Conservation (phyloP, 2,888 invertebrate species). For the Microctonus aethiopoides region DNA sequence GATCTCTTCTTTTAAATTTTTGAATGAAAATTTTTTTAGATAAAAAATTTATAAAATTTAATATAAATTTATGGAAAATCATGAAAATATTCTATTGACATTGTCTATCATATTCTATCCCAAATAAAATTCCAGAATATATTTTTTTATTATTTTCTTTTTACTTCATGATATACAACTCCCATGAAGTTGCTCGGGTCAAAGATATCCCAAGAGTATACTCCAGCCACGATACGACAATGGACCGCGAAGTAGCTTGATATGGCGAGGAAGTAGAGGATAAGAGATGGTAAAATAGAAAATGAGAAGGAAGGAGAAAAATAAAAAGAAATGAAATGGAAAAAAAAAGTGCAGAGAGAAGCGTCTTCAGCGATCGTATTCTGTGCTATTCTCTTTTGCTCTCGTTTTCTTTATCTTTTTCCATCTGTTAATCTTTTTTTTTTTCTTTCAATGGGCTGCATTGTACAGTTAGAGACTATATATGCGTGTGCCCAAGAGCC, state of each 20-base stretch:
- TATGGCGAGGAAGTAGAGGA: slow-evolving; percentile 23
- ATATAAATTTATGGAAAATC: not conserved
- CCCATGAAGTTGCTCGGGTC: slow-evolving; percentile 21
- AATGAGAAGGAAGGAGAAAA: slow-evolving; percentile 16
- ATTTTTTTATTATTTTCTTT: not conserved
- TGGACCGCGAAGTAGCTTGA: slow-evolving; percentile 33
- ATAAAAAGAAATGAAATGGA: slow-evolving; percentile 16
- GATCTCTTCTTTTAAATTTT: too few relatives aligned
- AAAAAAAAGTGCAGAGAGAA: slow-evolving; percentile 8
- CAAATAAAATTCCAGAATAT: not conserved
- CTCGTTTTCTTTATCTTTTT: not conserved
- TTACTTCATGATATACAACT: slow-evolving; percentile 19
- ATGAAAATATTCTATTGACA: not conserved
- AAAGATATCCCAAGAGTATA: slow-evolving; percentile 29
- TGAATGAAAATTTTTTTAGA: too few relatives aligned
- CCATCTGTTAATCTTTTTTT: slow-evolving; percentile 20
- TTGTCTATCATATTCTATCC: not conserved
- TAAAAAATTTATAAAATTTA: not conserved
- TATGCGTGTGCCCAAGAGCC: slow-evolving; percentile 26
- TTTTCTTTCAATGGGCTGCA: slow-evolving; percentile 23
- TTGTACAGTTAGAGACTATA: slow-evolving; percentile 29
- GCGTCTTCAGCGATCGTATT: slow-evolving; percentile 1
- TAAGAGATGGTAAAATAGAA: slow-evolving; percentile 29
- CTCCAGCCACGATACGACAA: slow-evolving; percentile 31
- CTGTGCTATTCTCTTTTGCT: slow-evolving; percentile 11